Evolutionary conservation across 1,140 invertebrate genomes (phyloP), one percentile per base, ranked within the genome.

Genomic region (Trichogramma pretiosum): DNA sequence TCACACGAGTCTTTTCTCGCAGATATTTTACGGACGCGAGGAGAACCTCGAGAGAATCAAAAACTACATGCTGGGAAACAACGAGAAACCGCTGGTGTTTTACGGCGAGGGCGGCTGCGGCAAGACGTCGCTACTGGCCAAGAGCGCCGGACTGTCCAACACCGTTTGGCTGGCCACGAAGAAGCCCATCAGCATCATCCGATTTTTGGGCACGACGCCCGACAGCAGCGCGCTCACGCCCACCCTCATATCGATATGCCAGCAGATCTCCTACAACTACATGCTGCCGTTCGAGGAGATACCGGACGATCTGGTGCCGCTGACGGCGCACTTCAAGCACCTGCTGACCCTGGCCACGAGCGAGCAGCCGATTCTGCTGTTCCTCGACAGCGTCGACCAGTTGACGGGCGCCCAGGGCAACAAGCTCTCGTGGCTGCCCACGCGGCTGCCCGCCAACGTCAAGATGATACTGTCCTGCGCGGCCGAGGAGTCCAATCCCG

Each of bases 31-130:
- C 65, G 94, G 95, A 0, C 77, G 94, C 37, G 89, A 93, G 67
- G 84, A 91, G 46, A 88, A 85, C 57, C 72, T 98, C 16, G 78
- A 83, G 43, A 81, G 76, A 53, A 92, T 95, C 30, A 77, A 87
- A 58, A 70, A 81, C 16, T 93, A 98, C 68, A 91, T 98, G 79
- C 72, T 84, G 45, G 87, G 84, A n/a, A 72, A 79, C 47, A 84
- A 81, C 22, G 84, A 90, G 58, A 88, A 91, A 64, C 92, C 93
- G 11, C 73, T 98, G 44, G 86, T 97, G n/a, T 74, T 98, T 47
- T 92, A 92, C 65, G 95, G 95, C 2, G 90, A 92, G 72, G 90
- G 91, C 58, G 95, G 95, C 22, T 98, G 93, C 63, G 95, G 95
- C 1, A 99, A 99, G 73, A 98, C 94, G 3, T 97, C 94, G 3